Evolutionary conservation across 2,113 vertebrate genomes (phyloP), one percentile per base, ranked within the genome.

Genomic region (Oenanthe oenanthe): DNA sequence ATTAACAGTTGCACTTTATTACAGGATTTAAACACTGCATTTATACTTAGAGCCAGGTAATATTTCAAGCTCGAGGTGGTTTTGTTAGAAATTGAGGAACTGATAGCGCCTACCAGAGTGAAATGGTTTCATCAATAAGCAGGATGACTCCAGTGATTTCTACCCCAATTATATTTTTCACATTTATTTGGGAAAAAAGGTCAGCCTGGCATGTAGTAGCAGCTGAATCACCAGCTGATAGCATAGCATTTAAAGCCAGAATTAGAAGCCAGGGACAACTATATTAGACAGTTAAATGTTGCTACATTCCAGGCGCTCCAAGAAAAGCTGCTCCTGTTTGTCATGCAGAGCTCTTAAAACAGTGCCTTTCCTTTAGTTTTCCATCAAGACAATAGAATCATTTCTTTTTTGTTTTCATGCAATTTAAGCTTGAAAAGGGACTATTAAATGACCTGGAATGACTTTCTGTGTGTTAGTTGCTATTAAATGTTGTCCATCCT

Each of bases 211-310:
- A 70, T 50, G 78, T 95, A 92, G 92, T 94, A 93, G 78, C 95
- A 92, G 85, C 92, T 96, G 92, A 95, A 88, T 92, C 96, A 94
- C 75, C 85, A 93, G 85, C 79, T 93, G 85, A 93, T 45, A 93
- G 78, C 90, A 51, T 50, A 88, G 78, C 88, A 42, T 88, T 92
- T 79, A 79, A 90, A 92, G 75, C 92, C 88, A 90, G 78, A 92
- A 93, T 96, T 92, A 85, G 95, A 92, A 93, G 40, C 54, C 78
- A 73, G 38, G 3, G 20, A 84, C 70, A 90, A 74, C 71, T 86
- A 25, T 70, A 85, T 93, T 67, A 85, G 82, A 68, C 42, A 88
- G 66, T 54, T 19, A 80, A 68, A 80, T 57, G 42, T 70, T 93
- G 90, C 67, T 89, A 77, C 74, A 50, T 89, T 82, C 26, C 74